phyloP scores from a whole-genome alignment of 2,797 vertebrate genomes.

The Macrochelys suwanniensis region DNA sequence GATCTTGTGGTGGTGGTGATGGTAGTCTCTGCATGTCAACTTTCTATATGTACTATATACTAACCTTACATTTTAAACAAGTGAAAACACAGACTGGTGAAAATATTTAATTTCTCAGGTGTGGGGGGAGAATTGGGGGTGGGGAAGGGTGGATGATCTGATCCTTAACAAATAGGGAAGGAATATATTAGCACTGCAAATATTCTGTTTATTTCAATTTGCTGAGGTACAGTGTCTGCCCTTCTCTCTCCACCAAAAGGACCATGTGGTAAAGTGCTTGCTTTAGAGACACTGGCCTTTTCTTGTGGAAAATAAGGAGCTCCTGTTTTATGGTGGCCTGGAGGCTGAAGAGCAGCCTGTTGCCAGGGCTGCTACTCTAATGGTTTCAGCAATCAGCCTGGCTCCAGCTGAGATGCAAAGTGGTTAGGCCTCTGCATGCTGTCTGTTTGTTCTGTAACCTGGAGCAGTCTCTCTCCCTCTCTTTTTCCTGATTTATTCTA shows the following conservation, averaged over 20 bases:
- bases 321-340: constrained; percentile 83
- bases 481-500: background rate
- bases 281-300: constrained; percentile 81
- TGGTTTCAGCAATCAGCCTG: constrained; percentile 68
- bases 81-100: background rate
- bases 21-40: background rate
- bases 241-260: constrained; percentile 70
- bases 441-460: constrained; percentile 30
- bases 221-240: constrained; percentile 31
- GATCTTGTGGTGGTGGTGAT: background rate
- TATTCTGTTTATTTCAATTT: background rate
- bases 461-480: background rate
- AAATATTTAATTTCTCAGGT: background rate
- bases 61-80: background rate
- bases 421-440: constrained; percentile 29
- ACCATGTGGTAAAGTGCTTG: constrained; percentile 82
- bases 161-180: background rate
- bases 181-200: background rate
- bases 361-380: constrained; percentile 72
- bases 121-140: too few species aligned
- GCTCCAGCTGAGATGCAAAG: constrained; percentile 37
- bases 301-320: constrained; percentile 81
- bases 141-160: background rate
- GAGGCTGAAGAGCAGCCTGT: constrained; percentile 53
- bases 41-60: background rate